These are phyloP conservation scores for Poeciliopsis infans DNA, from an alignment of 2,797 vertebrate species.

Conservation along the genomic window DNA sequence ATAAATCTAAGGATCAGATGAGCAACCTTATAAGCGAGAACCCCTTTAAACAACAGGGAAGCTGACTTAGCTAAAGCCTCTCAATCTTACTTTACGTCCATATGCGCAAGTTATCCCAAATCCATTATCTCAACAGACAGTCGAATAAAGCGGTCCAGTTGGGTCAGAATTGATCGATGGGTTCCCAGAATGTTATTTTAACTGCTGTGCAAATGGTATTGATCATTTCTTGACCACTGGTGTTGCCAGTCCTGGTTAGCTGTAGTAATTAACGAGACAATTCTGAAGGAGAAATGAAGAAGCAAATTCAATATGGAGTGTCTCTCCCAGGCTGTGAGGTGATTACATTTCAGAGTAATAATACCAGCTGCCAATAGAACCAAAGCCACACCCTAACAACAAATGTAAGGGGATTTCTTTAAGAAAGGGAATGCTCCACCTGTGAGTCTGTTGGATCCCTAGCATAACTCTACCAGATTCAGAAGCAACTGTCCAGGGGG, in stretches of 20 bases:
- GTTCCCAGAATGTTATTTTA: constrained; percentile 59
- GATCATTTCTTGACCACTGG: constrained; percentile 46
- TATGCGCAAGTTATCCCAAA: constrained; percentile 53
- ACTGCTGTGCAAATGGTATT: constrained; percentile 63
- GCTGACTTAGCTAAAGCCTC: constrained; percentile 57
- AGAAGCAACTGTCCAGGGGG: constrained; percentile 68
- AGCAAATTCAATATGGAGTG: constrained; percentile 8
- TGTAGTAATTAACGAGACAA: constrained; percentile 29
- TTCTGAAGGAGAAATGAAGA: constrained; percentile 19
- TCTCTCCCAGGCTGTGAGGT: constrained; percentile 9
- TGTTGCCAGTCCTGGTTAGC: constrained; percentile 26
- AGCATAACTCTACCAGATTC: constrained; percentile 55
- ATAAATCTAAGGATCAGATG: constrained; percentile 58
- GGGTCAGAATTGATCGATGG: constrained; percentile 51
- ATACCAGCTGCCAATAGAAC: constrained; percentile 38
- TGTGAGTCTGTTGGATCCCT: constrained; percentile 58
- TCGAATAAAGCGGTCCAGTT: constrained; percentile 21
- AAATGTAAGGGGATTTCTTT: constrained; percentile 43
- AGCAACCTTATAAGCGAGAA: constrained; percentile 19
- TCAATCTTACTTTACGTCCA: constrained; percentile 29
- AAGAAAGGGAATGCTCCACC: constrained; percentile 66
- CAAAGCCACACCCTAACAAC: constrained; percentile 18
- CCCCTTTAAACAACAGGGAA: constrained; percentile 44
- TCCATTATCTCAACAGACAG: constrained; percentile 55
- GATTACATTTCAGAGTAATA: constrained; percentile 24